Base-by-base conservation (phyloP, 53 echinoderm and acorn worm species). In the Henricia sp. region DNA sequence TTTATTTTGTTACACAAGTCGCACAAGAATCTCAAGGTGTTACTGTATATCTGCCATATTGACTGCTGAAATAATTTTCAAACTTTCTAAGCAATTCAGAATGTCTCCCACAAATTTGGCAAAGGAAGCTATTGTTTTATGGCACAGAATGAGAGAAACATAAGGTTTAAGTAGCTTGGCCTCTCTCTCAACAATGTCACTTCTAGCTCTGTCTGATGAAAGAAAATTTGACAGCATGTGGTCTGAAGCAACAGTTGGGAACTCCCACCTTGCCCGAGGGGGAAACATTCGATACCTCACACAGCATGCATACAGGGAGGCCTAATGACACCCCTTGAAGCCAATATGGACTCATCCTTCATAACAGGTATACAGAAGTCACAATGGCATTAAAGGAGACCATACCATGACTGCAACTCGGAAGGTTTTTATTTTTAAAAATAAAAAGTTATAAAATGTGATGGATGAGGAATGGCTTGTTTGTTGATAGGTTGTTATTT, bases 251-350 rank as follows among this genome's bases (percentile, higher is more conserved):
- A 80, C 64, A 80, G 80, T 80, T 80, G 80, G 80, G 80, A 48
- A 80, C 63, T 80, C 80, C 80, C 50, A 80, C 80, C 80, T 64
- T 80, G 80, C 80, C 64, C 13, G 80, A 80, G 80, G 80, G 77
- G 80, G 80, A 80, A 80, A 80, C 80, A 80, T 80, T 80, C 48
- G 80, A 80, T 80, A 80, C 80, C 80, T 19, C 0, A 64, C 80
- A 34, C 80, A 80, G 80, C 80, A 64, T 42, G 80, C 80, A 80
- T 64, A 50, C 30, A 32, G 80, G 64, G 80, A 35, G 32, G 35
- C 30, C 63, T 80, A 80, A 80, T 80, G 80, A 65, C 80, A 80
- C 80, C 64, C 80, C 64, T 48, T 32, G 80, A 80, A 63, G 64
- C 48, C 38, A 62, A 10, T 38, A 50, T 80, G 48, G 80, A 62